phyloP scores from a whole-genome alignment of 1,140 invertebrate species.

The Aphaenogaster floridana region DNA sequence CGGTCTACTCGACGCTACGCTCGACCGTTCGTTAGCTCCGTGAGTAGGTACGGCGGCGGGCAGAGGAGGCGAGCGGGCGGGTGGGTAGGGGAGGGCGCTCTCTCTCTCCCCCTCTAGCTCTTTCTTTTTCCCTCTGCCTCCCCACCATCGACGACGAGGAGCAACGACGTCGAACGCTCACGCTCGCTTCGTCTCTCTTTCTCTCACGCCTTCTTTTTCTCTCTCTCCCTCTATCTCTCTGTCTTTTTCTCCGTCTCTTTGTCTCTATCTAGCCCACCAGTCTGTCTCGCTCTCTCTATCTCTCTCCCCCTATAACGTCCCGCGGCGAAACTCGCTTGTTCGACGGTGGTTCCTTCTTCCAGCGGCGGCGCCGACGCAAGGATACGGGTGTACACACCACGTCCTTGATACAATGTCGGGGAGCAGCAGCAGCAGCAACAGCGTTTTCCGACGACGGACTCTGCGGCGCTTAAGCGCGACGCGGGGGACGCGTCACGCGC shows the following conservation, averaged over 20 bases:
- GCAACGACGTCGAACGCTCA: conserved; percentile 58
- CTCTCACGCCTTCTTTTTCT: conserved; percentile 47
- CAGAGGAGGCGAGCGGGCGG: conserved; percentile 71
- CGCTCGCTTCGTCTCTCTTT: conserved; percentile 66
- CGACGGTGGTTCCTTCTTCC: conserved; percentile 67
- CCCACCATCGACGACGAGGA: conserved; percentile 69
- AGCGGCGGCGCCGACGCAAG: conserved; percentile 47
- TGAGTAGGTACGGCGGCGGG: conserved; percentile 80
- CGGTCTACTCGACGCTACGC: conserved; percentile 86
- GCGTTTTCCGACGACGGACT: background rate
- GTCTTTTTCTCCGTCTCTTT: conserved; percentile 48
- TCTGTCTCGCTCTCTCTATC: conserved; percentile 44
- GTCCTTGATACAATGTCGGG: conserved; percentile 51
- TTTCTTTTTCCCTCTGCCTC: conserved; percentile 80
- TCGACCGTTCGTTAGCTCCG: conserved; percentile 85
- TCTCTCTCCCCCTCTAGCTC: conserved; percentile 78
- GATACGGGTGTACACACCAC: conserved; percentile 41
- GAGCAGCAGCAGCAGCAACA: conserved; percentile 41
- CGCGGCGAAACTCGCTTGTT: conserved; percentile 65
- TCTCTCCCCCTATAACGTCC: conserved; percentile 49
- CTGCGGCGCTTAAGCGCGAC: conserved; percentile 20
- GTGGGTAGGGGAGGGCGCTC: conserved; percentile 80
- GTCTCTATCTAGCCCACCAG: conserved; percentile 40
- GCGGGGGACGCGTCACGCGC: conserved; percentile 38
- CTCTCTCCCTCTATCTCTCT: conserved; percentile 32